phyloP scores from a whole-genome alignment of 2,888 invertebrate genomes.

The Microdon myrmicae region DNA sequence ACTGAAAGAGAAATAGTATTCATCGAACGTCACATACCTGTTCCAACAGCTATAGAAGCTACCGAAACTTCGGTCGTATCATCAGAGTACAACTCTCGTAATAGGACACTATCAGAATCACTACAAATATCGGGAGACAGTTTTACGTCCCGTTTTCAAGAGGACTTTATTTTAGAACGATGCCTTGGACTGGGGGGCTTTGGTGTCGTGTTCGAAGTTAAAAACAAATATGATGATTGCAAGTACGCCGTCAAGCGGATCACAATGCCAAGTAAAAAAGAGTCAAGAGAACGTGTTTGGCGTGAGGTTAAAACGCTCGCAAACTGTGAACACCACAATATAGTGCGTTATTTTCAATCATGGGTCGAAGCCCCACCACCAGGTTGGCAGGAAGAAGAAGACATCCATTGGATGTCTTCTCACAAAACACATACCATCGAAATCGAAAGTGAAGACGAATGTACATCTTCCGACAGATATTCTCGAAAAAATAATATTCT shows the following conservation, averaged over 20 bases:
- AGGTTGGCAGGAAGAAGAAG: slow-evolving; percentile 86
- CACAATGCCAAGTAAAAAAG: slow-evolving; percentile 82
- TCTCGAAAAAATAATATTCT: slow-evolving; percentile 2
- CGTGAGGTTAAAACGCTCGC: slow-evolving; percentile 95
- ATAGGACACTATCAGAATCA: slow-evolving; percentile 59
- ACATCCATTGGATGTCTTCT: slow-evolving; percentile 68
- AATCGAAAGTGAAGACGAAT: slow-evolving; percentile 64
- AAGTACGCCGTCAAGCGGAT: slow-evolving; percentile 96
- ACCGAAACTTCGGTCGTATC: slow-evolving; percentile 60
- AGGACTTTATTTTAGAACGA: slow-evolving; percentile 84
- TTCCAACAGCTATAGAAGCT: slow-evolving; percentile 64
- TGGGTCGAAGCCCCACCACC: slow-evolving; percentile 94
- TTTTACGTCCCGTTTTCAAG: slow-evolving; percentile 75
- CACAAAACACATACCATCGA: slow-evolving; percentile 65
- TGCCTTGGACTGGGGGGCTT: slow-evolving; percentile 93
- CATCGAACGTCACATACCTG: slow-evolving; percentile 65
- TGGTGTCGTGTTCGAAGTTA: slow-evolving; percentile 95
- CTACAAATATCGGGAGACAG: slow-evolving; percentile 58
- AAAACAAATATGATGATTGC: slow-evolving; percentile 92
- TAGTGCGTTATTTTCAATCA: slow-evolving; percentile 91
- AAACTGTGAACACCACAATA: slow-evolving; percentile 92
- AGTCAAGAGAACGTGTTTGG: slow-evolving; percentile 86
- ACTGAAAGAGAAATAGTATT: slow-evolving; percentile 63
- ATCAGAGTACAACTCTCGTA: slow-evolving; percentile 42
- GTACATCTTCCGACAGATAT: slow-evolving; percentile 55